Conservation (phyloP, 2,888 invertebrate genomes). For the Pherbina coryleti region DNA sequence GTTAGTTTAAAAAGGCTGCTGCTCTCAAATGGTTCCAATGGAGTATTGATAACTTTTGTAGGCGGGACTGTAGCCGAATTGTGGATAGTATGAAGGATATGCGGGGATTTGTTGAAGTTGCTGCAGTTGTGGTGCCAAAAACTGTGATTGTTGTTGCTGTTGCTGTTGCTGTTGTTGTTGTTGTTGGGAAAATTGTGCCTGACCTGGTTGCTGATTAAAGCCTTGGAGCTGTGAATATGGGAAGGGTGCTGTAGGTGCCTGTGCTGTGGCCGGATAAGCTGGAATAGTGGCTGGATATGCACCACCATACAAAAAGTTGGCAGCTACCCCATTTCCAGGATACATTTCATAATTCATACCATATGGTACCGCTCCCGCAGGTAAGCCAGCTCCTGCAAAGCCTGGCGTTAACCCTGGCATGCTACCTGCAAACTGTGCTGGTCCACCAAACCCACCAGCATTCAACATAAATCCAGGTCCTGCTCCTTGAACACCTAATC, state of each 20-base stretch:
- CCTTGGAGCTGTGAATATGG: slow-evolving; percentile 21
- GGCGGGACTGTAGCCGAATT: slow-evolving; percentile 24
- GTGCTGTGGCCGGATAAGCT: background rate
- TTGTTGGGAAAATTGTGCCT: slow-evolving; percentile 14
- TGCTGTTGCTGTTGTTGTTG: too few relatives aligned
- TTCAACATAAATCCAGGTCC: slow-evolving; percentile 27
- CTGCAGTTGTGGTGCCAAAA: slow-evolving; percentile 27
- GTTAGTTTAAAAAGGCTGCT: background rate
- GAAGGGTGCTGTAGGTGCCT: background rate
- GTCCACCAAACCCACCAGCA: slow-evolving; percentile 8
- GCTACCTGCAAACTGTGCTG: background rate
- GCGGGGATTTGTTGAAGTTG: slow-evolving; percentile 38
- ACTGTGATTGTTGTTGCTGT: slow-evolving; percentile 7
- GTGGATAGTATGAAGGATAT: slow-evolving; percentile 26
- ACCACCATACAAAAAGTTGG: background rate
- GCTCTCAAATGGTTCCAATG: background rate
- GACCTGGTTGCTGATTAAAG: slow-evolving; percentile 22
- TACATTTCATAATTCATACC: background rate
- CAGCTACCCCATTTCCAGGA: background rate
- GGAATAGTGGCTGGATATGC: background rate
- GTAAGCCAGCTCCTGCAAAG: slow-evolving; percentile 2
- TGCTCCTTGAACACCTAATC: background rate
- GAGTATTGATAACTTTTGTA: background rate
- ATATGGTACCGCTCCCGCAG: background rate
- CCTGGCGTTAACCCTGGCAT: background rate